Evolutionary conservation across 2,888 invertebrate genomes (phyloP).

Genomic region (Tinea pellionella): DNA sequence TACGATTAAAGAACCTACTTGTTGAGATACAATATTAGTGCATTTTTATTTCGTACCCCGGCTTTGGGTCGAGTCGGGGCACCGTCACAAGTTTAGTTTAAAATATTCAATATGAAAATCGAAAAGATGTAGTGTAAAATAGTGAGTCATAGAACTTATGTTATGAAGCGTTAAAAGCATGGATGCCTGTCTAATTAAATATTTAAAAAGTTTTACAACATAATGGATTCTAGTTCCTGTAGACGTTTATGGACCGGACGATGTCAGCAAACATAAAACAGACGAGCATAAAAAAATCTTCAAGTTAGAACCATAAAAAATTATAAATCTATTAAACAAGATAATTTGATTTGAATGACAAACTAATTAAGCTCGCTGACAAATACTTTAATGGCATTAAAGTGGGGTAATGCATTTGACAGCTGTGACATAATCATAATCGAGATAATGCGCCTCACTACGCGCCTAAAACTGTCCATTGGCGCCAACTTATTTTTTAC

Average conservation of each 20-base stretch:
- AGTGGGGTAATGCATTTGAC: constrained; percentile 25
- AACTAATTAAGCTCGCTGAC: constrained; percentile 25
- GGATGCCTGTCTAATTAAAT: no score
- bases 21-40: no score
- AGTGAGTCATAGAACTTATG: no score
- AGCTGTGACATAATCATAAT: constrained; percentile 32
- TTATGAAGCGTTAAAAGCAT: no score
- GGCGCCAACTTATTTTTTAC: neutral
- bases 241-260: neutral
- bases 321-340: neutral
- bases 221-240: neutral
- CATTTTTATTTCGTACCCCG: no score
- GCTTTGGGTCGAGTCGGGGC: no score
- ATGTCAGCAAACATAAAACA: neutral
- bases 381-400: constrained; percentile 22
- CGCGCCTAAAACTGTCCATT: constrained; percentile 5
- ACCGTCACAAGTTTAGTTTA: no score
- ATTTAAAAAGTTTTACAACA: no score
- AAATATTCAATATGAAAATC: no score
- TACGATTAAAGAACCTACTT: no score
- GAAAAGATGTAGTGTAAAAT: no score
- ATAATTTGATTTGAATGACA: neutral
- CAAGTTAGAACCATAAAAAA: neutral
- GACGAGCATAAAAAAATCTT: neutral
- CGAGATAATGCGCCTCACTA: constrained; percentile 25